Base-by-base conservation (phyloP, 1,140 invertebrate species). In the Monochamus saltuarius region DNA sequence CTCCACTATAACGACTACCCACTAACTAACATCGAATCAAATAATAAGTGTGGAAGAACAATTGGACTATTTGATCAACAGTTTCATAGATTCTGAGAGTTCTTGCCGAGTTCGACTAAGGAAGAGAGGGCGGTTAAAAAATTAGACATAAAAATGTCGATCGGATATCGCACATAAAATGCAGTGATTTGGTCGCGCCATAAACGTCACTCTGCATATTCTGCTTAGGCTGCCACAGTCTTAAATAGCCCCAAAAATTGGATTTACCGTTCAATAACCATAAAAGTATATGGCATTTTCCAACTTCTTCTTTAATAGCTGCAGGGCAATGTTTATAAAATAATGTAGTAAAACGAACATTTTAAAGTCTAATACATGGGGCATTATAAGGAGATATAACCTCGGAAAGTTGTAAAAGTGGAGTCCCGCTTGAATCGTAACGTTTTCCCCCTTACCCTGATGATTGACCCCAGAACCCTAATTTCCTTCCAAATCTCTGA, bases 191-290 rank as follows among this genome's bases (percentile, higher is more conserved):
- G 57, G 54, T 47, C 60, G 34, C 59, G 56, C 59, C 63, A 67
- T 74, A 74, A 74, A 73, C 64, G 71, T 70, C 72, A 65, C 59
- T 35, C 46, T 71, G 63, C 70, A 73, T 75, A 75, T 75, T 73
- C 56, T 68, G 56, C 64, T 50, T 56, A 67, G 42, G 22, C 59
- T 59, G 16, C 36, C 53, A 72, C 69, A 66, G 66, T 71, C 68
- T 73, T 73, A 71, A 75, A 73, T 73, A 73, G 71, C 72, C 68
- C 72, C 72, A 73, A 75, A 73, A 75, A 75, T 75, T 74, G 73
- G 73, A 75, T 75, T 74, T 67, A 69, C 67, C 64, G 72, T 73
- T 74, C 73, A 74, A 75, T 75, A 73, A 72, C 72, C 71, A 74
- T 75, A 75, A 75, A 75, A 75, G 67, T 71, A 73, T 73, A 75